Percentiles rank a stretch among this genome's conserved stretches.
Conservation (phyloP, 2,797 vertebrate genomes). For the Eurystomus glaucurus region DNA sequence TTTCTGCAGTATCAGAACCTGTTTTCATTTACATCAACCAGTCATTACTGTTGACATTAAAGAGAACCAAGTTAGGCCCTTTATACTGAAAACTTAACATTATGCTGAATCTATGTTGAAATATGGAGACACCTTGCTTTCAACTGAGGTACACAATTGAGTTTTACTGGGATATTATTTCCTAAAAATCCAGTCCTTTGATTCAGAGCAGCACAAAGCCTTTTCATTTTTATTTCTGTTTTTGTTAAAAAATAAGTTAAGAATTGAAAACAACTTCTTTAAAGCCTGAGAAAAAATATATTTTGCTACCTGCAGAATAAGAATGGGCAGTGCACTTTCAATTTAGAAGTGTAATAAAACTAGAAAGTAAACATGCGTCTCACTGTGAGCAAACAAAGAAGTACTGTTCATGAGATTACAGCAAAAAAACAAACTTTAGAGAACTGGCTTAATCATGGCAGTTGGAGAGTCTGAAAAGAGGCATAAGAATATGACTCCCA, state of each 20-base stretch:
- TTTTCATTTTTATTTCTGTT: neutral
- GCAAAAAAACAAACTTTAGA: neutral
- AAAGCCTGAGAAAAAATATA: neutral
- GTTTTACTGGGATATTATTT: neutral
- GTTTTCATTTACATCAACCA: neutral
- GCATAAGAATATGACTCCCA: neutral
- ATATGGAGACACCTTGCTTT: neutral
- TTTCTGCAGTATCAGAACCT: neutral
- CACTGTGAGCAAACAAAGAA: neutral
- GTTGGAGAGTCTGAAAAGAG: neutral
- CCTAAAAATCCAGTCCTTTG: neutral
- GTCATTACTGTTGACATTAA: neutral
- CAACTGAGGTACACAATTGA: neutral
- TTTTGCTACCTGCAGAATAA: neutral
- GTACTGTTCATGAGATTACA: neutral
- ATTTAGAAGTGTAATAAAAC: neutral
- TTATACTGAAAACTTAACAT: neutral
- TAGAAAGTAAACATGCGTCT: neutral
- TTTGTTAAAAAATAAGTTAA: neutral
- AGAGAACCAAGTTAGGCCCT: fast-evolving
- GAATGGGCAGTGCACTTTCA: neutral
- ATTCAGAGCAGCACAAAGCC: neutral
- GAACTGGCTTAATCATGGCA: neutral
- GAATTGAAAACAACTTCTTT: neutral
- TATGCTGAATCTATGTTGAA: neutral